phyloP scores from a whole-genome alignment of 2,113 vertebrate species.

The Rhinolophus ferrumequinum region DNA sequence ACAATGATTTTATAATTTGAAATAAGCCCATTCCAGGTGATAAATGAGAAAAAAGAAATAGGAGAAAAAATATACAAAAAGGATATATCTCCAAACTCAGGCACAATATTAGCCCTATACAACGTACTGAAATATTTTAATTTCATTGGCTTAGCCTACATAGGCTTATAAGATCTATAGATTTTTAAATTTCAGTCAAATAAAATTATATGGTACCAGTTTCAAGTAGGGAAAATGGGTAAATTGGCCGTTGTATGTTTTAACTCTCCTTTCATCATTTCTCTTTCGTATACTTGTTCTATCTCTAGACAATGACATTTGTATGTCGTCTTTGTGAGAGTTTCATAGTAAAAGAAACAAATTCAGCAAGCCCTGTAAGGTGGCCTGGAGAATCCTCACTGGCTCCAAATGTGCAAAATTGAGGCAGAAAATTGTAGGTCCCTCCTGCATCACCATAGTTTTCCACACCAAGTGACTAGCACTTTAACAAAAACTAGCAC shows the following conservation, averaged over 20 bases:
- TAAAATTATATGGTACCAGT: background rate
- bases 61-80: background rate
- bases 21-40: background rate
- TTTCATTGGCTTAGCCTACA: background rate
- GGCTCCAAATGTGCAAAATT: background rate
- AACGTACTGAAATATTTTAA: background rate
- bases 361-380: background rate
- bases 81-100: background rate
- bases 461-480: background rate
- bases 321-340: background rate
- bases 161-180: background rate
- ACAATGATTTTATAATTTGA: constrained; percentile 22
- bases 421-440: background rate
- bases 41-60: background rate
- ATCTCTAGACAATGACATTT: background rate
- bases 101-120: background rate
- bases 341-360: background rate
- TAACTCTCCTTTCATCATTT: background rate
- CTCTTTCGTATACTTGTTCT: background rate
- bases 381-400: background rate
- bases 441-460: background rate
- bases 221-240: background rate
- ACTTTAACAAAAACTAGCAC: background rate
- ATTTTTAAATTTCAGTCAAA: background rate
- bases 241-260: background rate